Conservation (phyloP, 2,888 invertebrate genomes). For the Temnothorax rugatulus region DNA sequence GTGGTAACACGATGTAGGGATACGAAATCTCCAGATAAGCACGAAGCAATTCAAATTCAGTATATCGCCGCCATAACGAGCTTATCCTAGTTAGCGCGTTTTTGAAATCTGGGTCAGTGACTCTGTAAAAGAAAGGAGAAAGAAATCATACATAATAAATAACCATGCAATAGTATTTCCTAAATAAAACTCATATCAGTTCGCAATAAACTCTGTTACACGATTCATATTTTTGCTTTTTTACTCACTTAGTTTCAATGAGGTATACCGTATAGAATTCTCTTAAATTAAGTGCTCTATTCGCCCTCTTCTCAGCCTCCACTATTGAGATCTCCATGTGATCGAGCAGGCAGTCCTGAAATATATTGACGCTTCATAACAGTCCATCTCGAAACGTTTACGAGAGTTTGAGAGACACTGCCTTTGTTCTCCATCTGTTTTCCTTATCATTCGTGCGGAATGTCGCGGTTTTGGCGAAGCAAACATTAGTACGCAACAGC, state of each 20-base stretch:
- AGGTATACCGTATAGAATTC: conserved; percentile 93
- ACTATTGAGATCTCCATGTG: conserved; percentile 92
- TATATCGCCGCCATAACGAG: conserved; percentile 93
- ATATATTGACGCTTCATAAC: background rate
- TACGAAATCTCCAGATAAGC: conserved; percentile 92
- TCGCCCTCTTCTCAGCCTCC: conserved; percentile 92
- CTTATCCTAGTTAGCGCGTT: conserved; percentile 89
- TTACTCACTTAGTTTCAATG: conserved; percentile 92
- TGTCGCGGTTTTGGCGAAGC: background rate
- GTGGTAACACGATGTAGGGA: conserved; percentile 93
- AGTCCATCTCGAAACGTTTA: background rate
- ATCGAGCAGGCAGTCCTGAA: conserved; percentile 89
- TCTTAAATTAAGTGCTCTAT: conserved; percentile 91
- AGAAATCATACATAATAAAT: background rate
- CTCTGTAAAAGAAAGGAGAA: conserved; percentile 85
- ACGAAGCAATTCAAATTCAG: conserved; percentile 94
- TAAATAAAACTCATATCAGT: background rate
- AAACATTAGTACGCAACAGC: conserved; percentile 5
- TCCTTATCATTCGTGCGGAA: background rate
- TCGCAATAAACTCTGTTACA: background rate
- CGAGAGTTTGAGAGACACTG: background rate
- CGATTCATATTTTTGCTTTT: background rate
- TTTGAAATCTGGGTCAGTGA: conserved; percentile 89
- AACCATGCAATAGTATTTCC: background rate
- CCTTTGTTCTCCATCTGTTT: background rate